Base-by-base conservation (phyloP, 1,140 invertebrate species). In the Heliconius eleuchia region DNA sequence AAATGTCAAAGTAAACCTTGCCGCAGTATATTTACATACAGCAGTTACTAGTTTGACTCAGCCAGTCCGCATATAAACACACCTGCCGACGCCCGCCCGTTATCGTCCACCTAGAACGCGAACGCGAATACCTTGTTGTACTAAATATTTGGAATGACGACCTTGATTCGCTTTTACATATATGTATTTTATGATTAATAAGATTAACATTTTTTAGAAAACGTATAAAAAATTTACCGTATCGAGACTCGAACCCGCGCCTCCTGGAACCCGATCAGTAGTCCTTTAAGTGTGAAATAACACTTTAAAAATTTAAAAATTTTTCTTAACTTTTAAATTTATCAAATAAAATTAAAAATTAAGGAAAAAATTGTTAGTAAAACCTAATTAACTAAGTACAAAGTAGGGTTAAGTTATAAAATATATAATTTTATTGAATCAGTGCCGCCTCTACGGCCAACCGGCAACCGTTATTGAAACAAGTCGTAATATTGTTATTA, bases 141-240 rank as follows among this genome's bases (percentile, higher is more conserved):
- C 82, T 81, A 81, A 81, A 83, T 81, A 77, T 74, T 46, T 74
- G 60, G 74, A 55, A 81, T 50, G 42, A n/a, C 77, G 79, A 37
- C 79, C 74, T 80, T 80, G 79, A 83, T 80, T 78, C 76, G 55
- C 37, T 46, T 76, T 57, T 55, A 71, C n/a, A 3, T n/a, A 13
- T 60, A 6, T 66, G 7, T 66, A 13, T 27, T 19, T 52, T 52
- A 5, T 52, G 1, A 52, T 52, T 52, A 52, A 52, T 6, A 52
- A 19, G 50, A 52, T 52, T 18, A 52, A 46, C 13, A 23, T 46
- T 46, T 46, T 37, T 37, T 37, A 37, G 7, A 37, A 7, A 37
- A 37, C 34, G 34, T 37, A 37, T 34, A 34, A 6, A 37, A 37
- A 7, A 7, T 7, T 37, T 37, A 37, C 7, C 34, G 34, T 37